These are phyloP conservation scores for Epicampocera succincta DNA, from an alignment of 2,888 invertebrate genomes.

Conservation along the genomic window DNA sequence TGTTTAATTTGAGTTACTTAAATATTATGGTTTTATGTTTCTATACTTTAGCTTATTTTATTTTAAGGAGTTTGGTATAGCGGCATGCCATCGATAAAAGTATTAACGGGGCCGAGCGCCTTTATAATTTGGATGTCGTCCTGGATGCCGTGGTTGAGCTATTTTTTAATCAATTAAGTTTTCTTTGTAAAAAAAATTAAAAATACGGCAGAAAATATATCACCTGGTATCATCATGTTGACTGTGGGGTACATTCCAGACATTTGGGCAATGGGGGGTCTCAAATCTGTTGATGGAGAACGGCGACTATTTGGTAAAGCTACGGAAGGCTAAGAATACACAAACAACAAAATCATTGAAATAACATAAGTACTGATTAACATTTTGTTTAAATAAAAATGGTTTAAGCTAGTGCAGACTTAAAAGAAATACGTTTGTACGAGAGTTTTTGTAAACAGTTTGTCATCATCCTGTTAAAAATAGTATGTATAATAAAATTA, in stretches of 20 bases:
- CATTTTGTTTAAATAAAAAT: too few species aligned
- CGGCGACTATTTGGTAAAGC: constrained; percentile 81
- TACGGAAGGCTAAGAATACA: constrained; percentile 77
- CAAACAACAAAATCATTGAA: background rate
- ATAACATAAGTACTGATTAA: background rate
- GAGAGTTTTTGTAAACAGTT: too few species aligned
- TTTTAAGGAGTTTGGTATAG: constrained; percentile 75
- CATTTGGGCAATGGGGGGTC: constrained; percentile 81
- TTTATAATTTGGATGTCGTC: constrained; percentile 81
- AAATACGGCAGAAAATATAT: background rate
- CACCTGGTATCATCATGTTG: constrained; percentile 82
- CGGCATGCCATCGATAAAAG: constrained; percentile 56
- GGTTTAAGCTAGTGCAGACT: too few species aligned
- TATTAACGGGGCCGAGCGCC: constrained; percentile 79
- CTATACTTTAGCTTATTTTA: constrained; percentile 70
- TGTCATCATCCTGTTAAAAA: too few species aligned
- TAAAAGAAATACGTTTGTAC: too few species aligned
- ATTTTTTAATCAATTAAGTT: constrained; percentile 6
- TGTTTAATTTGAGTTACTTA: constrained; percentile 55
- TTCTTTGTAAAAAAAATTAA: background rate
- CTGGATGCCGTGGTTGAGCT: constrained; percentile 80
- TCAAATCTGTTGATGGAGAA: constrained; percentile 80
- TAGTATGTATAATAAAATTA: too few species aligned
- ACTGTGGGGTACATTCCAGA: constrained; percentile 81
- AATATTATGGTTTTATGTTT: constrained; percentile 40